A percentile compares a stretch with the other conserved stretches of the same genome.
Conservation (phyloP, 2,797 vertebrate species). For the Sebastiscus albofasciatus region DNA sequence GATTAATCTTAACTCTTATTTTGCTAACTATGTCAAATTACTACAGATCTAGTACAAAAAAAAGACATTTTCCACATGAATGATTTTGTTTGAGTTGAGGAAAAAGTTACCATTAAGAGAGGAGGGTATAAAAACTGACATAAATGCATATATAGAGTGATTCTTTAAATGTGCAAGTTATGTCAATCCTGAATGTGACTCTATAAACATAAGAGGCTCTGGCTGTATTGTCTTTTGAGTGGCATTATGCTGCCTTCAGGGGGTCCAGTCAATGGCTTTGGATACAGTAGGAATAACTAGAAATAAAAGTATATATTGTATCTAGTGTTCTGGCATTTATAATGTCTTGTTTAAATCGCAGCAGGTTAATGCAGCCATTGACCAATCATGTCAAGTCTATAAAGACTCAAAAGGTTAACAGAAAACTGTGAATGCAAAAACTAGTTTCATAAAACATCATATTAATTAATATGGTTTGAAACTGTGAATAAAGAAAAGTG, state of each 20-base stretch:
- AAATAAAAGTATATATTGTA: no score
- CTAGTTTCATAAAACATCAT: no score
- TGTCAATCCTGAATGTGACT: rapidly evolving
- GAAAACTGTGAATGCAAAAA: no score
- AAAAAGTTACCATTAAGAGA: background rate
- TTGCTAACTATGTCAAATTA: background rate
- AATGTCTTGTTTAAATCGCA: rapidly evolving
- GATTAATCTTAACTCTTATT: background rate
- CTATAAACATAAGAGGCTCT: background rate
- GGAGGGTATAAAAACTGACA: background rate
- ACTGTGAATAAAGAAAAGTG: background rate
- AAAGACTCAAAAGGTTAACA: no score
- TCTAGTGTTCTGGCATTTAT: background rate
- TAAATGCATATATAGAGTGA: background rate
- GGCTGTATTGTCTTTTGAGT: background rate
- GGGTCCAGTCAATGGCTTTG: no score
- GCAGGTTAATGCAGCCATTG: background rate
- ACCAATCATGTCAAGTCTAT: background rate
- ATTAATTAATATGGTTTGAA: background rate
- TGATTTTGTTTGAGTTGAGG: background rate
- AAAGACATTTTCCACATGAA: background rate
- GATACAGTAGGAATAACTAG: no score
- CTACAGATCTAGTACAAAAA: background rate
- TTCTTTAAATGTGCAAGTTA: background rate
- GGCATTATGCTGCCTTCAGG: no score